Evolutionary conservation across 2,888 invertebrate genomes (phyloP), one percentile per base, ranked within the genome.

Genomic region (Lapara coniferarum): DNA sequence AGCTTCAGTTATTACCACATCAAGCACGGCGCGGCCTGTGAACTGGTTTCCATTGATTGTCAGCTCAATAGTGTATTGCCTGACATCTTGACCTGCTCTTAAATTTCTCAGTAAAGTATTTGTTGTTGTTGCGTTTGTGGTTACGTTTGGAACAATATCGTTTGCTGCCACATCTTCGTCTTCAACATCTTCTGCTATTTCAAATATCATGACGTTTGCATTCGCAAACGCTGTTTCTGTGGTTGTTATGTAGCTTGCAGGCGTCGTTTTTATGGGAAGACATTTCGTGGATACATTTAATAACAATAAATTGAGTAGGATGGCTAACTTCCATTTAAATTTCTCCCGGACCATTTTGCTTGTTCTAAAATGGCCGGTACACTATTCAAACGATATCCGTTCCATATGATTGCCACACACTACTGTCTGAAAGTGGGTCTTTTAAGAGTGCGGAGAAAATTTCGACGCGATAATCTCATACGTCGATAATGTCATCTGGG

Each of bases 291-390:
- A 81, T 72, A 83, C 83, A 70, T 81, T 84, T 44, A 86, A 72
- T 68, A 84, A 52, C 52, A 84, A 67, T 69, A 84, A 74, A 71
- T 74, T 82, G 5, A 77, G 72, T 70, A 85, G 73, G 46, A 88
- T 74, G 68, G 79, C 69, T 16, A 82, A 80, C 74, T 82, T 84
- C 85, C 89, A 88, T 76, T 86, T 86, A 58, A 80, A 78, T 75
- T 82, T 87, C 68, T 77, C 81, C 83, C 86, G 79, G 75, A 76
- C 86, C 91, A 91, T 91, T 86, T 83, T 88, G 71, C 57, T 37
- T 44, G 58, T 52, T 55, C 55, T 69, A 75, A 72, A 78, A 79
- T 80, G 81, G 81, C 81, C 78, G 78, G 73, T 75, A 66, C 75
- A 77, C 76, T 73, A 58, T 77, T 75, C 70, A 70, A 72, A 66